These are phyloP conservation scores for Phenacoccus solenopsis DNA, from an alignment of 1,140 invertebrate genomes.

Conservation along the genomic window DNA sequence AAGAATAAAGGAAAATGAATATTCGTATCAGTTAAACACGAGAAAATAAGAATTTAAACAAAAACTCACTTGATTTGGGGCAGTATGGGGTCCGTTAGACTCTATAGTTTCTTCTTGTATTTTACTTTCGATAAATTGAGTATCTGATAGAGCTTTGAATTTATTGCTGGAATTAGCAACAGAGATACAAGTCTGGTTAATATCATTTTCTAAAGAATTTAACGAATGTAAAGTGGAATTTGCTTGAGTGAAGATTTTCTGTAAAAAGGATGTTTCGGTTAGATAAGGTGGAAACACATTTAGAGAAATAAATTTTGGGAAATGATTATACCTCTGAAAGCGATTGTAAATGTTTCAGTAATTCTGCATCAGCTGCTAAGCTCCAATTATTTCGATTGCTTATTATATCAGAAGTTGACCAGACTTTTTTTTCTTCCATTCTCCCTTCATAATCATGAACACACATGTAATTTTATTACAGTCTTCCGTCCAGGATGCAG, in stretches of 20 bases:
- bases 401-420: not conserved
- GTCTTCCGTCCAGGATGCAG: no score
- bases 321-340: not conserved
- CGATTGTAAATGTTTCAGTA: not conserved
- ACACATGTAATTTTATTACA: no score
- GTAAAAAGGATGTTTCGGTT: not conserved
- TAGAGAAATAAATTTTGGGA: not conserved
- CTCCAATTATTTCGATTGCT: slow-evolving; percentile 6
- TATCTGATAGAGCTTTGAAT: not conserved
- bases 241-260: not conserved
- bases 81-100: not conserved
- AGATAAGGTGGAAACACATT: not conserved
- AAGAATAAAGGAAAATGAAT: no score
- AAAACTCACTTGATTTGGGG: not conserved
- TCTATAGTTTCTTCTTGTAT: not conserved
- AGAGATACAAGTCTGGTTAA: not conserved
- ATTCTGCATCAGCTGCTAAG: not conserved
- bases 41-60: not conserved
- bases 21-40: no score
- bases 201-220: slow-evolving; percentile 3
- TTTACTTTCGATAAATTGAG: slow-evolving; percentile 7
- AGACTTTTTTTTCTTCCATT: not conserved
- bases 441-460: no score
- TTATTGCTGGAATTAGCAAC: not conserved
- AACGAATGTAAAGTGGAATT: not conserved